These are phyloP conservation scores for Chlorocebus sabaeus DNA, from an alignment of 2,113 vertebrate genomes.

Conservation along the genomic window DNA sequence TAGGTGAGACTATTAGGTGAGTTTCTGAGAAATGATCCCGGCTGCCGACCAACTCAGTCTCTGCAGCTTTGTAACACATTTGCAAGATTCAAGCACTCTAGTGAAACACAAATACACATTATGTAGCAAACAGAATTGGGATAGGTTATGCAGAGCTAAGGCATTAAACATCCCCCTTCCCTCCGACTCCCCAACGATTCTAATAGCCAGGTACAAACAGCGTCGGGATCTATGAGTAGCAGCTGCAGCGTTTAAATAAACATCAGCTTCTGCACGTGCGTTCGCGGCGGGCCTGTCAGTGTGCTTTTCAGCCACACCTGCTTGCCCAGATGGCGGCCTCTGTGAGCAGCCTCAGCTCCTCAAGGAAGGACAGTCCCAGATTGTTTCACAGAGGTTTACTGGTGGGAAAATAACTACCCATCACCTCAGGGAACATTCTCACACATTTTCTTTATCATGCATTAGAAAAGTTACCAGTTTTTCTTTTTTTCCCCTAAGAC, in stretches of 20 bases:
- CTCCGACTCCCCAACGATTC: background rate
- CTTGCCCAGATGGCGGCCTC: background rate
- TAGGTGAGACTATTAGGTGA: background rate
- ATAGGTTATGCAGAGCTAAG: background rate
- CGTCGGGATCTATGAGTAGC: background rate
- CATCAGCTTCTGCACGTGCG: background rate
- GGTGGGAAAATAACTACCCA: background rate
- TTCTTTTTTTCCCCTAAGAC: background rate
- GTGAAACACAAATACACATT: background rate
- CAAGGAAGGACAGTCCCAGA: background rate
- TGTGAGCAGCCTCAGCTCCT: background rate
- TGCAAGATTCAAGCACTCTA: background rate
- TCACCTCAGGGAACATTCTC: background rate
- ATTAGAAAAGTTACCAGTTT: background rate
- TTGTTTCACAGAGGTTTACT: constrained; percentile 33
- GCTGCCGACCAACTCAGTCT: background rate
- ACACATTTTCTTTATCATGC: background rate
- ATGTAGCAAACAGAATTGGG: background rate
- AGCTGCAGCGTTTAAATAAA: background rate
- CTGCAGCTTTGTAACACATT: background rate
- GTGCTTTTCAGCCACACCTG: constrained; percentile 39
- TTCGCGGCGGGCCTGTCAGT: background rate
- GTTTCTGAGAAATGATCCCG: background rate
- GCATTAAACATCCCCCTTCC: background rate
- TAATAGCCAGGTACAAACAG: background rate